Evolutionary conservation across 2,797 vertebrate species (phyloP).

Genomic region (Taenioides sp.): DNA sequence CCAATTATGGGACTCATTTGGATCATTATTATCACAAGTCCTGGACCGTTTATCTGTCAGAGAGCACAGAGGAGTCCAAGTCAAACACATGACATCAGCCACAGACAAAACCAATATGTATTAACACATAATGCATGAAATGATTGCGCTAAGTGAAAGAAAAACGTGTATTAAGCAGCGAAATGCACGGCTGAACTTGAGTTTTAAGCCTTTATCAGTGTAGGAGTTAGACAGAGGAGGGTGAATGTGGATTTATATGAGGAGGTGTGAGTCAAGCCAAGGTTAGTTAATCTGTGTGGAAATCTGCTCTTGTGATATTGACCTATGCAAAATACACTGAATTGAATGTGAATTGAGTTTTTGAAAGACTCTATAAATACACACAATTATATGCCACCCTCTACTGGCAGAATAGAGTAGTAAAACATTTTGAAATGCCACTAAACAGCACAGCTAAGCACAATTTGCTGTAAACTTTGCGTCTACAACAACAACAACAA

Average conservation of each 20-base stretch:
- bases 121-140: constrained; percentile 18
- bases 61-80: constrained; percentile 45
- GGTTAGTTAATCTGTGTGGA: background rate
- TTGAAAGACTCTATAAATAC: background rate
- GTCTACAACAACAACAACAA: too few relatives aligned
- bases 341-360: background rate
- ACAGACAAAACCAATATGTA: constrained; percentile 7
- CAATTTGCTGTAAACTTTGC: too few relatives aligned
- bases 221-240: background rate
- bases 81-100: constrained; percentile 70
- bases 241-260: constrained; percentile 47
- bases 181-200: constrained; percentile 29
- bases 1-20: constrained; percentile 65
- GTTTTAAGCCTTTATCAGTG: background rate
- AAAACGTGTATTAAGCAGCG: constrained; percentile 47
- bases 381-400: background rate
- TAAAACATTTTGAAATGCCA: background rate
- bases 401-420: background rate
- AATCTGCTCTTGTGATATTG: background rate
- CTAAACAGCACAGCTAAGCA: background rate
- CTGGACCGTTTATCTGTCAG: constrained; percentile 62
- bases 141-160: constrained; percentile 37
- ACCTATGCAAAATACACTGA: too few relatives aligned
- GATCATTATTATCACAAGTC: constrained; percentile 62
- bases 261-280: constrained; percentile 8